Base-by-base conservation (phyloP, 2,888 invertebrate genomes). In the Axea sp. region DNA sequence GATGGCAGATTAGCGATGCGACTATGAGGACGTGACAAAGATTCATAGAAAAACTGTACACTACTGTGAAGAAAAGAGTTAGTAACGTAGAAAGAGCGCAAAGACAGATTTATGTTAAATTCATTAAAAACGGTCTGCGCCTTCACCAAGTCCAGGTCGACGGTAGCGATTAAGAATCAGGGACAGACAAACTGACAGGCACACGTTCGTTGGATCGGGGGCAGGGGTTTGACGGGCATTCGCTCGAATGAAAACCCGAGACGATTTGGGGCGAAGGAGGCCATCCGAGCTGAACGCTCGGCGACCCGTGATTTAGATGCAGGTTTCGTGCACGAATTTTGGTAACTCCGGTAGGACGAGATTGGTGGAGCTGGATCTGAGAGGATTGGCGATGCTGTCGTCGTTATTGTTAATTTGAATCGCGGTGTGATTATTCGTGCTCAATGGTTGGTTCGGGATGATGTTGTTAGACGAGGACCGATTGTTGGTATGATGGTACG, bases 321-420 rank as follows among this genome's bases (percentile, higher is more conserved):
- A 92, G 84, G 92, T 92, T 87, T 93, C 93, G 89, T 92, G 92
- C 87, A 92, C 91, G 88, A 91, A 90, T 88, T 91, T 91, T 79
- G 91, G 90, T 88, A 90, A 87, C 85, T 91, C 91, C 84, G 90
- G 89, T 82, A 90, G 88, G 75, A 83, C 82, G 65, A 85, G 80
- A 84, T 88, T 88, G 81, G 88, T 87, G 80, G 87, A 83, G 64
- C 82, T 85, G 76, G 83, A 82, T 80, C 83, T 83, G 69, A 83
- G 76, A 72, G 85, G 83, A 75, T 82, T 85, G 12, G 75, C 78
- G 41, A 75, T 62, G 75, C 78, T 81, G 68, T 84, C 84, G 73
- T 82, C 82, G 80, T 80, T 81, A 72, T 78, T 81, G 77, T 75
- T 81, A 72, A 72, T 81, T 73, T 81, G 81, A 75, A 68, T 73